Evolutionary conservation across 2,797 vertebrate species (phyloP).

Genomic region (Microctenopoma lineatum): DNA sequence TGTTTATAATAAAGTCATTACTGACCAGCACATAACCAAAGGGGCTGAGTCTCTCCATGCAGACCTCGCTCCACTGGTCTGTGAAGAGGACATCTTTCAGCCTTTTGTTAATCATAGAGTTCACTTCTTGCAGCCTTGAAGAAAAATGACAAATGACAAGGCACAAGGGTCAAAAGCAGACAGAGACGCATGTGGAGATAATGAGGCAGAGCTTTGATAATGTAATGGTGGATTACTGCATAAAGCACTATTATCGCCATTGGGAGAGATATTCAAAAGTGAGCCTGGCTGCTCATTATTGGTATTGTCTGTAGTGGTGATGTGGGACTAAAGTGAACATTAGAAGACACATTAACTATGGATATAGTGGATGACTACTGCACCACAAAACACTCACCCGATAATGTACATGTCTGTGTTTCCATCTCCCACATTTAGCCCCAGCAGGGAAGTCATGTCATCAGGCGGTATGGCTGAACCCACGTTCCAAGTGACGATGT

Average conservation of each 20-base stretch:
- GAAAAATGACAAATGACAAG: conserved; percentile 61
- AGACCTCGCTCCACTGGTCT: conserved; percentile 97
- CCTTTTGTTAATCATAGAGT: conserved; percentile 97
- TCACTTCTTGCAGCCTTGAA: conserved; percentile 95
- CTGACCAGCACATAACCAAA: conserved; percentile 97
- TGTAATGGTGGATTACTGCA: conserved; percentile 28
- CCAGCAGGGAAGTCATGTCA: conserved; percentile 92
- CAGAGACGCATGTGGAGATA: conserved; percentile 25
- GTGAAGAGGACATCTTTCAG: conserved; percentile 98
- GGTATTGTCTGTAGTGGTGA: conserved; percentile 11
- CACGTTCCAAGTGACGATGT: conserved; percentile 97
- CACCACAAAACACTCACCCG: conserved; percentile 86
- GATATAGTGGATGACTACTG: conserved; percentile 1
- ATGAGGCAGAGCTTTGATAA: conserved; percentile 26
- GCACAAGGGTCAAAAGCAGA: conserved; percentile 46
- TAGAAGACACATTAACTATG: conserved; percentile 14
- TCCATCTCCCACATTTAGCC: conserved; percentile 89
- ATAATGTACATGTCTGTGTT: conserved; percentile 95
- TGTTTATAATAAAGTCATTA: conserved; percentile 60
- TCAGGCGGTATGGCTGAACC: conserved; percentile 93
- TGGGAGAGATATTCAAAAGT: conserved; percentile 7
- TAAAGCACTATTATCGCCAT: not conserved
- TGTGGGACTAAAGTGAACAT: conserved; percentile 6
- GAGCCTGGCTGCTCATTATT: conserved; percentile 33
- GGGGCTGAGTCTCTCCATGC: conserved; percentile 95